Evolutionary conservation across 2,797 vertebrate species (phyloP).

Genomic region (Borostomias antarcticus): DNA sequence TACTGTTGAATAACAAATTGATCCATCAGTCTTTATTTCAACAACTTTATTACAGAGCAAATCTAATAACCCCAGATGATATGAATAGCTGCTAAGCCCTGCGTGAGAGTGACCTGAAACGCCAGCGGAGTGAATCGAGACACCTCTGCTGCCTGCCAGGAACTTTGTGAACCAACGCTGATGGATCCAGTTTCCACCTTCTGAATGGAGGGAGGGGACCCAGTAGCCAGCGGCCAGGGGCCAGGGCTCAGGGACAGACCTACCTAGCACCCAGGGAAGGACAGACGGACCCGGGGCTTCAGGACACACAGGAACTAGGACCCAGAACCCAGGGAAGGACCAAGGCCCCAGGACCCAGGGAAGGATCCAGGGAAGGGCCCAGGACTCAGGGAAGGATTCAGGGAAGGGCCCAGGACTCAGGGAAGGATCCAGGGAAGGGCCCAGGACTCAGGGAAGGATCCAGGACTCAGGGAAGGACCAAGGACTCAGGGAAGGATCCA

Average conservation of each 20-base stretch:
- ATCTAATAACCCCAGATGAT: not conserved
- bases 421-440: not conserved
- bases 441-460: too few species aligned
- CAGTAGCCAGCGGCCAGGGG: not conserved
- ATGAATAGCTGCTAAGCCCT: not conserved
- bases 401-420: not conserved
- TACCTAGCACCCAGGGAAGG: too few species aligned
- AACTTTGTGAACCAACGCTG: not conserved
- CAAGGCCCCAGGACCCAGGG: too few species aligned
- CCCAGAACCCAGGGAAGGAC: not conserved
- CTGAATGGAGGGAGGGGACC: conserved; percentile 11
- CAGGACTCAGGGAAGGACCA: too few species aligned
- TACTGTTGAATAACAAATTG: not conserved
- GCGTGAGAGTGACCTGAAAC: not conserved
- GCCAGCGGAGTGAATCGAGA: not conserved
- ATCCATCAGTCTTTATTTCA: not conserved
- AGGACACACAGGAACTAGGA: not conserved
- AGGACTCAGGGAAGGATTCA: too few species aligned
- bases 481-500: too few species aligned
- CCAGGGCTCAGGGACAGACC: not conserved
- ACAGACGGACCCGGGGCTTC: too few species aligned
- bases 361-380: too few species aligned
- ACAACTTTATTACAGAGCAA: not conserved
- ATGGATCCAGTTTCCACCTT: conserved; percentile 27
- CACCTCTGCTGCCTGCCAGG: conserved; percentile 8